Conservation (phyloP, 53 echinoderm and acorn worm species). For the Glandiceps talaboti region DNA sequence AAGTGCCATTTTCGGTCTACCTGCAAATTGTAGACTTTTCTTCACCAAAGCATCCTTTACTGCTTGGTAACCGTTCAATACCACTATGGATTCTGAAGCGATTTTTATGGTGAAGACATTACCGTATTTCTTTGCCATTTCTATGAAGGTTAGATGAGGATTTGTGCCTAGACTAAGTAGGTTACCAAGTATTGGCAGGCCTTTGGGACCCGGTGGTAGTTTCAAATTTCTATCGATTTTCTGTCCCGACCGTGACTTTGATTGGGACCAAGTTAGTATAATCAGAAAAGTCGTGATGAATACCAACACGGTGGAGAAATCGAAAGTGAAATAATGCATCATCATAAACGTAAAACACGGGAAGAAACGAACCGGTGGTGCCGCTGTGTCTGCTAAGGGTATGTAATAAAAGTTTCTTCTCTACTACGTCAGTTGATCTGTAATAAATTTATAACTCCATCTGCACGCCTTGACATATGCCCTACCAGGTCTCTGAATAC, state of each 20-base stretch:
- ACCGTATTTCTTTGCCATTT: slow-evolving; percentile 82
- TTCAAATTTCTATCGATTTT: slow-evolving; percentile 24
- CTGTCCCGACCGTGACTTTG: neutral
- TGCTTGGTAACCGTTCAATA: slow-evolving; percentile 74
- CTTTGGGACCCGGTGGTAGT: slow-evolving; percentile 91
- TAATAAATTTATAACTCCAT: too few relatives aligned
- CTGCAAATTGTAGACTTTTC: slow-evolving; percentile 75
- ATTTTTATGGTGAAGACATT: slow-evolving; percentile 78
- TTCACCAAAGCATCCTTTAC: slow-evolving; percentile 84
- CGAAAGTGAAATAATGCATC: neutral
- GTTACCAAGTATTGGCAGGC: slow-evolving; percentile 82
- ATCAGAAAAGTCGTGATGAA: neutral
- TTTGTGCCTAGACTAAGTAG: slow-evolving; percentile 83
- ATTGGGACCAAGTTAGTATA: neutral
- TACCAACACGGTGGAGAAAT: neutral
- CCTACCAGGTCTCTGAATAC: too few relatives aligned
- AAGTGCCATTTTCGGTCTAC: slow-evolving; percentile 71
- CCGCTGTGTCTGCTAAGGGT: too few relatives aligned
- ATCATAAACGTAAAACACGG: neutral
- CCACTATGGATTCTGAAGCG: slow-evolving; percentile 69
- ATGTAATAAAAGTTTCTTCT: too few relatives aligned
- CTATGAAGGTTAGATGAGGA: slow-evolving; percentile 85
- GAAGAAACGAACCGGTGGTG: too few relatives aligned
- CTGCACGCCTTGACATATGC: too few relatives aligned
- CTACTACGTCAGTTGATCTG: too few relatives aligned